Evolutionary conservation across 2,797 vertebrate genomes (phyloP).

Genomic region (Cyclura pinguis): DNA sequence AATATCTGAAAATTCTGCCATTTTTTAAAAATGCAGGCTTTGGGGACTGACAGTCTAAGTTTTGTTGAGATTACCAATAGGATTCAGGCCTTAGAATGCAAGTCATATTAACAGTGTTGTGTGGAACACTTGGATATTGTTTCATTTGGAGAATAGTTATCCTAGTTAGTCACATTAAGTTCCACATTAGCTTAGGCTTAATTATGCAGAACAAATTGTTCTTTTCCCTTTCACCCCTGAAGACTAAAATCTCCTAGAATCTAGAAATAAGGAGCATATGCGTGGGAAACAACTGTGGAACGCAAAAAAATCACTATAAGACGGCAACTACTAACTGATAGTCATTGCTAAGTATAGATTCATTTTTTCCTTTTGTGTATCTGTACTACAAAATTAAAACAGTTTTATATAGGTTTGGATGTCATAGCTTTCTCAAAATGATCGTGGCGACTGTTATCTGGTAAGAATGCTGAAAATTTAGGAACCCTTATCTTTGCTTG

Average conservation of each 20-base stretch:
- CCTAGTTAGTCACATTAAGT: background rate
- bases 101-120: background rate
- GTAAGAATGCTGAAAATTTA: background rate
- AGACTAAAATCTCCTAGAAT: slow-evolving; percentile 23
- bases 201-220: slow-evolving; percentile 24
- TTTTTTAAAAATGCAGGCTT: too few relatives aligned
- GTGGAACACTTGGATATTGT: background rate
- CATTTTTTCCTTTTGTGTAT: background rate
- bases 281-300: slow-evolving; percentile 6
- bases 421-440: background rate
- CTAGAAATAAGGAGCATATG: slow-evolving; percentile 1
- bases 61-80: too few relatives aligned
- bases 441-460: background rate
- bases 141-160: slow-evolving; percentile 4
- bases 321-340: slow-evolving; percentile 14
- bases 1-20: too few relatives aligned
- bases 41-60: too few relatives aligned
- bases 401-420: background rate
- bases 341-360: background rate
- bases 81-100: background rate
- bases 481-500: background rate
- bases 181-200: background rate
- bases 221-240: background rate
- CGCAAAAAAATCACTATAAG: slow-evolving; percentile 7
- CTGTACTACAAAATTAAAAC: background rate